These are phyloP conservation scores for Nowickia ferox DNA, from an alignment of 2,888 invertebrate genomes.

Conservation along the genomic window DNA sequence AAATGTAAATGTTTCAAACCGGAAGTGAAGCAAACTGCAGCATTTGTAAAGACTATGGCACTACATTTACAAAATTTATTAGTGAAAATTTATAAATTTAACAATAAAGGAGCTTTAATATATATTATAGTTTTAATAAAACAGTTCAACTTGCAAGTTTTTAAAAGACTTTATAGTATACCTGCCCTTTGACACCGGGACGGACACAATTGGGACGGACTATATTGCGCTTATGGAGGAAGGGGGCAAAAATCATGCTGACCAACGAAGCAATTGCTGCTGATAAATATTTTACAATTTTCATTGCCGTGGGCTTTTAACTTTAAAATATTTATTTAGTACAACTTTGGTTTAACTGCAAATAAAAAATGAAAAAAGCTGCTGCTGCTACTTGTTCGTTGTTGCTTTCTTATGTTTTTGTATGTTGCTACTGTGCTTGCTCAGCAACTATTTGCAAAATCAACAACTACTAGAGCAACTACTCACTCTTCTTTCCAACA, in stretches of 20 bases:
- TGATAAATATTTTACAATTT: neutral
- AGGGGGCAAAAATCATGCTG: neutral
- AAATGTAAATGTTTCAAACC: conserved; percentile 6
- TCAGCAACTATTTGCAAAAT: conserved; percentile 17
- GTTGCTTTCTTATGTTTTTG: conserved; percentile 28
- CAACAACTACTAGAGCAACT: conserved; percentile 34
- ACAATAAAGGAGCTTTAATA: neutral
- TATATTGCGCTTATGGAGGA: no score
- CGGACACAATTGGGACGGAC: no score
- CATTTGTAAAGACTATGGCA: neutral
- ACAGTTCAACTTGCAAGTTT: neutral
- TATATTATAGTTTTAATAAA: neutral
- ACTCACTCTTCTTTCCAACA: conserved; percentile 7
- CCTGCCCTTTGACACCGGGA: neutral
- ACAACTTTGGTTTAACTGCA: neutral
- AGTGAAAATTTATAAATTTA: neutral
- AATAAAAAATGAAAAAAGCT: conserved; percentile 18
- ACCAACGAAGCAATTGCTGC: neutral
- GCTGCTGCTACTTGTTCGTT: conserved; percentile 19
- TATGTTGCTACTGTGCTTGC: conserved; percentile 27
- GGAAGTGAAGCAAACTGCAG: conserved; percentile 16
- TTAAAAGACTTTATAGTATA: neutral
- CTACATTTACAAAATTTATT: neutral
- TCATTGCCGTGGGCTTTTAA: neutral
- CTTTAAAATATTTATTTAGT: conserved; percentile 21